Evolutionary conservation across 1,140 invertebrate species (phyloP).

Genomic region (Drosophila paulistorum): DNA sequence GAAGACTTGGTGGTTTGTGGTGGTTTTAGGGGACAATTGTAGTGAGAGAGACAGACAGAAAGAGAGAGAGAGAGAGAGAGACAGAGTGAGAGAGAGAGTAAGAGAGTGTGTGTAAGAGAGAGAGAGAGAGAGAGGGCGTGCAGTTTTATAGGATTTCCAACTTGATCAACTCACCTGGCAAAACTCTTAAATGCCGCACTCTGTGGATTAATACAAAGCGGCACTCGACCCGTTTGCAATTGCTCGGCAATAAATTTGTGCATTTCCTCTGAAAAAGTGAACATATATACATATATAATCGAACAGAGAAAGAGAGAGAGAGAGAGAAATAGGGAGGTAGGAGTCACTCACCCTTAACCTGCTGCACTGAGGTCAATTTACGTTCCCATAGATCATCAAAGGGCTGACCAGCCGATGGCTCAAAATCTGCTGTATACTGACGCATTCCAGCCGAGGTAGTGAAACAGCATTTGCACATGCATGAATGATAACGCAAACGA

Average conservation of each 20-base stretch:
- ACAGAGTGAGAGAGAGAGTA: conserved; percentile 4
- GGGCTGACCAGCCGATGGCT: conserved; percentile 93
- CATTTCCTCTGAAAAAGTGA: conserved; percentile 92
- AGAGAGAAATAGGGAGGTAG: no score
- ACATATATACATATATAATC: not conserved
- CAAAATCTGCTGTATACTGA: conserved; percentile 96
- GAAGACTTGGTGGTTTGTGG: no score
- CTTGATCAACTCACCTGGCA: conserved; percentile 93
- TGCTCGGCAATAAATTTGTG: conserved; percentile 99
- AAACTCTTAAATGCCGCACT: conserved; percentile 99
- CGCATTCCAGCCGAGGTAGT: conserved; percentile 89
- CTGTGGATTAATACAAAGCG: conserved; percentile 99
- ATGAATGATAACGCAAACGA: conserved; percentile 98
- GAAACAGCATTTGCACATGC: conserved; percentile 99
- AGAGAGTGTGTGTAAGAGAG: not conserved
- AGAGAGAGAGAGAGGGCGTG: conserved; percentile 18
- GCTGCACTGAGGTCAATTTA: conserved; percentile 94
- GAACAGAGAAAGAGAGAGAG: no score
- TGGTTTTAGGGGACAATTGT: conserved; percentile 23
- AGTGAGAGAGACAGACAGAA: not conserved
- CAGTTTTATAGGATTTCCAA: conserved; percentile 20
- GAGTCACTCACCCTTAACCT: conserved; percentile 93
- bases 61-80: not conserved
- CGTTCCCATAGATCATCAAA: conserved; percentile 98
- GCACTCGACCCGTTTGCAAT: conserved; percentile 95